Base-by-base conservation (phyloP, 2,888 invertebrate genomes). In the Synanthedon myopaeformis region DNA sequence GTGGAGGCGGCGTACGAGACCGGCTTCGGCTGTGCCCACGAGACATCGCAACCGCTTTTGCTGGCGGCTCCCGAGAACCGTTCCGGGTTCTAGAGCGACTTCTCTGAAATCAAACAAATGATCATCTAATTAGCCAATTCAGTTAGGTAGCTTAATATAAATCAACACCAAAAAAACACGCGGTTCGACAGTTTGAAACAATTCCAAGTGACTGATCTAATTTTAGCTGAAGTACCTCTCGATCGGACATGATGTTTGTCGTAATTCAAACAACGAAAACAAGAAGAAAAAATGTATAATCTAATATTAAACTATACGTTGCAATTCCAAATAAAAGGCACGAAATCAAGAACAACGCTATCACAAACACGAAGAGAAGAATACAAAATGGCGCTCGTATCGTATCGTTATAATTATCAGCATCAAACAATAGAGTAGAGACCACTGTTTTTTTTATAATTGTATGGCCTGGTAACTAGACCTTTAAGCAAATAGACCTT, bases 1-100 rank as follows among this genome's bases (percentile, higher is more conserved):
- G 88, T 76, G 86, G 85, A 67, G 87, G 86, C 70, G 86, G 86
- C 70, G 87, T 86, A 64, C 86, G 70, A 48, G 87, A 87, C 82
- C 88, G 87, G 84, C 86, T 88, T 65, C 87, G 72, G 67, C 83
- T 87, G 60, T 84, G 83, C 23, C 83, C 86, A 51, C 87, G 76
- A 51, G 88, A 79, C 84, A 87, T 84, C 51, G 66, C 76, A 42
- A 74, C 62, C 52, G 79, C 74, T 66, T 88, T 88, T 52, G 79
- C 76, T 54, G 73, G 78, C 54, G 78, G 80, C 69, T 87, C 87
- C 56, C 87, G 76, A 41, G 88, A 88, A 52, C 88, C 88, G 77
- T 88, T 88, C 56, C 88, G 82, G 56, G 86, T 83, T 64, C 84
- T 79, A 59, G 88, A 88, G 54, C 83, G 84, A 74, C 88, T 88